Evolutionary conservation across 2,113 vertebrate genomes (phyloP).

Genomic region (Orcinus orca): DNA sequence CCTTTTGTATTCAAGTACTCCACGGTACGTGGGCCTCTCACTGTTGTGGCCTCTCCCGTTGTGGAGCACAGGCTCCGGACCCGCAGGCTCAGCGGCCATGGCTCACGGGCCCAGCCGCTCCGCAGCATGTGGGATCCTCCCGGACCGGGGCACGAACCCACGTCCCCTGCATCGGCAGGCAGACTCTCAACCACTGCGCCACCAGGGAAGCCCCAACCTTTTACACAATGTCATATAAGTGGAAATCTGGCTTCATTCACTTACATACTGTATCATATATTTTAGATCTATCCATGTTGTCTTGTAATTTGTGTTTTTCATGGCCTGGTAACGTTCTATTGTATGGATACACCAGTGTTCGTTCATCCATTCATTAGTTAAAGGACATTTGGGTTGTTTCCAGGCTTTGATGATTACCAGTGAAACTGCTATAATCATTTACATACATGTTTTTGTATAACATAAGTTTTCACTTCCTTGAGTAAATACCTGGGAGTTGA

Average conservation of each 20-base stretch:
- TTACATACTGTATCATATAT: accelerated
- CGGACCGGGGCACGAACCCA: too few relatives aligned
- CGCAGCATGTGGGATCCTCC: too few relatives aligned
- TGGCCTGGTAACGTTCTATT: background rate
- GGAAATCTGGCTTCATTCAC: background rate
- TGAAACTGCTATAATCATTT: background rate
- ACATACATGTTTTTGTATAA: background rate
- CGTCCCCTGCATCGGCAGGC: too few relatives aligned
- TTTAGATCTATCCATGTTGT: background rate
- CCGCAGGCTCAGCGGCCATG: too few relatives aligned
- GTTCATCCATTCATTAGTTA: background rate
- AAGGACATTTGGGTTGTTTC: background rate
- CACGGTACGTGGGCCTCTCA: too few relatives aligned
- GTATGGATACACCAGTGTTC: too few relatives aligned
- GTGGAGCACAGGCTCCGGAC: too few relatives aligned
- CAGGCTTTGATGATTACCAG: background rate
- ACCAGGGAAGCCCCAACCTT: background rate
- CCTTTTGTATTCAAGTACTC: background rate
- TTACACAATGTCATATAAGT: background rate
- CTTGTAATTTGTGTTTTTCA: background rate
- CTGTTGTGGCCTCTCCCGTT: too few relatives aligned
- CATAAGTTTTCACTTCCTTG: background rate
- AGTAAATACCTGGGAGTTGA: background rate
- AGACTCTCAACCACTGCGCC: too few relatives aligned
- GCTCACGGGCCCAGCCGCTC: too few relatives aligned